Evolutionary conservation across 2,113 vertebrate species (phyloP), one percentile per base, ranked within the genome.

Genomic region (Marmota flaviventris): DNA sequence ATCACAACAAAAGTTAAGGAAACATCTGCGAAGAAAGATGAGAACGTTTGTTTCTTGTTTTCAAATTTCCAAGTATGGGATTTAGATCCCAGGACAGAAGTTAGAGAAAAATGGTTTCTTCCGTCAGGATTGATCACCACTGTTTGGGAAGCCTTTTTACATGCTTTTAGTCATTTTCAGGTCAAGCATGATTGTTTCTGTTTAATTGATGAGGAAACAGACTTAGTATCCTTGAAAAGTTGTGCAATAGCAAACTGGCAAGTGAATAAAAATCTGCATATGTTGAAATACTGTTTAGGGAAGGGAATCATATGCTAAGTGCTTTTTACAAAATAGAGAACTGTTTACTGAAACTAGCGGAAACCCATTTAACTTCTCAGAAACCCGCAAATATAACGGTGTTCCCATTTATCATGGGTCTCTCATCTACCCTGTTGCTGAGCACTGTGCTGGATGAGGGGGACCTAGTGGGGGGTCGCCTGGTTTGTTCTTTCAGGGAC

Each of bases 81-180:
- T 53, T 93, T 93, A 91, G 89, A 84, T 85, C 58, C 51, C 37
- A 84, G 37, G 70, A 63, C 63, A 89, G 94, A 90, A 94, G 76
- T 83, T 72, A 89, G 75, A 96, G 29, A 85, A 84, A 73, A 89
- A 45, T 84, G 75, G 85, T 92, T 86, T 95, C 75, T 93, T 79
- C 65, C 70, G 93, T 91, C 73, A 92, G 83, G 78, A 58, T 89
- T 63, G 70, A 79, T 91, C 6, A 0, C 69, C 70, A 53, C 83
- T 72, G 51, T 95, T 95, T 92, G 73, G 29, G 73, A 91, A 89
- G 65, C 48, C 72, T 37, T 90, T 94, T 96, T 83, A 48, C 61
- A 85, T 89, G 82, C 91, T 91, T 95, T 94, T 37, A 29, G 63
- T 95, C 91, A 61, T 89, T 97, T 93, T 92, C 92, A 93, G 93